These are phyloP conservation scores for Cryptus armator DNA, from an alignment of 2,888 invertebrate species.

Conservation along the genomic window DNA sequence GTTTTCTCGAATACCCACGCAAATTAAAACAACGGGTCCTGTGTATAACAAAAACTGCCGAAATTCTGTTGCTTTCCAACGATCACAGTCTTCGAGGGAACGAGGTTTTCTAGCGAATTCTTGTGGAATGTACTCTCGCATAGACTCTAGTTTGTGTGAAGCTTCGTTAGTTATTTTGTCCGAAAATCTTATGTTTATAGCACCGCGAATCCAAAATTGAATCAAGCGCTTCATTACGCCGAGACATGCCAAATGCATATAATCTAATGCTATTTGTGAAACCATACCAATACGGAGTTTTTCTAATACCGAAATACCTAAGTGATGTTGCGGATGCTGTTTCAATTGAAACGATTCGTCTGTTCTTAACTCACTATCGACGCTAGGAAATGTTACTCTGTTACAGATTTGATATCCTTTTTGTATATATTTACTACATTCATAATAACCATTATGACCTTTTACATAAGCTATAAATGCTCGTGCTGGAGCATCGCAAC, in stretches of 20 bases:
- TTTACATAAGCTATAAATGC: conserved; percentile 58
- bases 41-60: conserved; percentile 73
- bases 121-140: conserved; percentile 53
- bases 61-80: conserved; percentile 73
- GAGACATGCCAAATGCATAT: conserved; percentile 68
- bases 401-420: conserved; percentile 50
- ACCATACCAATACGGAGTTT: conserved; percentile 66
- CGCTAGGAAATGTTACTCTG: conserved; percentile 52
- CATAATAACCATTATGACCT: conserved; percentile 56
- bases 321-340: conserved; percentile 60
- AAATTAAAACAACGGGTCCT: conserved; percentile 69
- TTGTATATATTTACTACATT: conserved; percentile 59
- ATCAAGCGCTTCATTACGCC: conserved; percentile 67
- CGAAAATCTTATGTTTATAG: conserved; percentile 41
- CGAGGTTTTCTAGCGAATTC: conserved; percentile 73
- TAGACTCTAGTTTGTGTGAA: conserved; percentile 26
- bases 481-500: conserved; percentile 62
- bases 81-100: conserved; percentile 66
- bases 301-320: conserved; percentile 64
- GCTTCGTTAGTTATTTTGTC: conserved; percentile 42
- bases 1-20: conserved; percentile 51
- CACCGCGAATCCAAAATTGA: conserved; percentile 54
- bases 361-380: conserved; percentile 30
- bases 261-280: conserved; percentile 55
- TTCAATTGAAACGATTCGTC: conserved; percentile 41